A percentile compares a stretch with the other conserved stretches of the same genome.
Conservation (phyloP, 2,113 vertebrate species). For the Trogon surrucura region DNA sequence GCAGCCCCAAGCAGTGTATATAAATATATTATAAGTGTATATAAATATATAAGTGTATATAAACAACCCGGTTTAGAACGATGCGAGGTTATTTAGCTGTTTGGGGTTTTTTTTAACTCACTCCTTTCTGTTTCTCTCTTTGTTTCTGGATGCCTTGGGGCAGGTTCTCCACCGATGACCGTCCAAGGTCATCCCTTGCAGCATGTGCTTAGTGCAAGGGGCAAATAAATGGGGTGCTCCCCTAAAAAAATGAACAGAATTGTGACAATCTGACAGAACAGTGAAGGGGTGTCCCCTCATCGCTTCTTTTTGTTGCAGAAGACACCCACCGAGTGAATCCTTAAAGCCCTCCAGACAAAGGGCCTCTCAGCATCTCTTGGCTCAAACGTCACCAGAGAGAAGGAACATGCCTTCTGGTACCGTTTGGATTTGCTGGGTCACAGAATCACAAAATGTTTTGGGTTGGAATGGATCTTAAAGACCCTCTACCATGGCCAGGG, state of each 20-base stretch:
- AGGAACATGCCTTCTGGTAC: neutral
- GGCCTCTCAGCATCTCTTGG: neutral
- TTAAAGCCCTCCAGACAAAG: neutral
- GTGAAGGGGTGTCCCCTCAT: neutral
- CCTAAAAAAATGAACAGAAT: neutral
- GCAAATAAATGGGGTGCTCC: neutral
- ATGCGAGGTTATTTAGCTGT: neutral
- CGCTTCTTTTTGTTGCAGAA: rapidly evolving
- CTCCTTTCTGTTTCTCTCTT: neutral
- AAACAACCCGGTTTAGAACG: neutral
- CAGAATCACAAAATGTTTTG: neutral
- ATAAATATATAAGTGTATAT: too few relatives aligned
- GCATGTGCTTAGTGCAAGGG: rapidly evolving
- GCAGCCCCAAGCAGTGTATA: too few relatives aligned
- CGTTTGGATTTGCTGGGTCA: neutral
- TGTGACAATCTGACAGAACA: rapidly evolving
- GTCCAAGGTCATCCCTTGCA: neutral
- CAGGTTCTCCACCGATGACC: neutral
- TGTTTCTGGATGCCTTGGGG: neutral
- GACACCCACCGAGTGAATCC: rapidly evolving
- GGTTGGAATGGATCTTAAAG: too few relatives aligned
- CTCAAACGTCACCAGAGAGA: neutral
- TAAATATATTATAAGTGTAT: too few relatives aligned
- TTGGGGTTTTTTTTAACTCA: neutral
- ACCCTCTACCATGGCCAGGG: neutral